Evolutionary conservation across 2,888 invertebrate genomes (phyloP), one percentile per base, ranked within the genome.

Genomic region (Antheraea yamamai): DNA sequence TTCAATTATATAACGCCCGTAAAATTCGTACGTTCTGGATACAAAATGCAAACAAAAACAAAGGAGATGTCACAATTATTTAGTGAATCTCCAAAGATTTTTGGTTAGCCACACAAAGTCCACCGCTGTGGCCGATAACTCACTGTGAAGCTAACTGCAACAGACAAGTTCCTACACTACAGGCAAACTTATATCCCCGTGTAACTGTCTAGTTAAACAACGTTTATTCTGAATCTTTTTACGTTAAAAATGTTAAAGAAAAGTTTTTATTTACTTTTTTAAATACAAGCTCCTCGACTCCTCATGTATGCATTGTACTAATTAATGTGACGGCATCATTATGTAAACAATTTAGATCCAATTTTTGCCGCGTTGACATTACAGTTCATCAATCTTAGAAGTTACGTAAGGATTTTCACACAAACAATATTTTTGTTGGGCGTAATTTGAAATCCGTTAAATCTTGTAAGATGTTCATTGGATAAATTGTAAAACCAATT

Each of bases 111-210:
- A 70, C 70, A 70, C 70, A 39, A 39, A 70, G 70, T 70, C n/a
- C 70, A 26, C 35, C 39, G 39, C 10, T 70, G 70, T 20, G 20
- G 39, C 20, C 39, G 70, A 70, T 70, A 70, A 70, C 39, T 70
- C 70, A 70, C 70, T 70, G 70, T 70, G 70, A 70, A 70, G 70
- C 70, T 35, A 70, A 70, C 8, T 39, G 70, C 23, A 70, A 70
- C 35, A 12, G 70, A 39, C 35, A 70, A 39, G 20, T 39, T 70
- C 64, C 70, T 70, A 39, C 39, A 66, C 64, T 66, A 66, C 30
- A 66, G 16, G 14, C 26, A 26, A 64, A 66, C 26, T 30, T 66
- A 66, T 66, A 66, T 30, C 30, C 64, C 30, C 12, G 16, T 30
- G 30, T 30, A 66, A 66, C 14, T 30, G 30, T 66, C 30, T 23